Base-by-base conservation (phyloP, 2,113 vertebrate species). In the Gambusia affinis region DNA sequence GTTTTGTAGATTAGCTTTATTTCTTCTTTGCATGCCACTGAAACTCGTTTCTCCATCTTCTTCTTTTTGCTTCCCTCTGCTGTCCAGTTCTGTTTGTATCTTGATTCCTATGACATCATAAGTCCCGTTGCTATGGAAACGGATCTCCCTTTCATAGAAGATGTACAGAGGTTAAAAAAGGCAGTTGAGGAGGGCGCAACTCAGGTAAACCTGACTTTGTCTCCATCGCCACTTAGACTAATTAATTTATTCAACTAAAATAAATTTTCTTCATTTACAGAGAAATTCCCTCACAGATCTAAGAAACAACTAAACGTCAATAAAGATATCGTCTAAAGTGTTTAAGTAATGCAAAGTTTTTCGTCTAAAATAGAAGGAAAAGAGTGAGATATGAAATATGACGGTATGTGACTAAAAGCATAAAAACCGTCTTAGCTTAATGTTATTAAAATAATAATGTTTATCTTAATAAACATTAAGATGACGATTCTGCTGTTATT, bases 41-140 rank as follows among this genome's bases (percentile, higher is more conserved):
- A 91, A 92, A 74, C 70, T 88, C 60, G 3, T 92, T 85, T 79
- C 64, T 88, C 67, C 86, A 78, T 75, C 78, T 81, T n/a, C 79
- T 87, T 88, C 82, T 76, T 60, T 85, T 84, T 79, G 67, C 83
- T 84, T 81, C 70, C 70, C 67, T 84, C 90, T 96, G 95, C 95
- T 66, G 94, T 95, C 92, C 95, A 98, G 97, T 96, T 96, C 89
- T 85, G 94, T 91, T 84, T 96, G 82, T 95, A 89, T 91, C 96
- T 96, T 91, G 96, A 95, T 91, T 95, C 95, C 75, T 95, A 94
- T 95, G 91, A 94, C 95, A 83, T 95, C 95, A 96, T 93, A 95
- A 91, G 96, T 93, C 96, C 97, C 85, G 95, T 97, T 93, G 96
- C 96, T 92, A 96, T 97, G 97, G 96, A 97, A 94, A 99, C 95